A percentile compares a stretch with the other conserved stretches of the same genome.
Evolutionary conservation across 1,140 invertebrate species (phyloP).

Genomic region (Panagrolaimus sp.): DNA sequence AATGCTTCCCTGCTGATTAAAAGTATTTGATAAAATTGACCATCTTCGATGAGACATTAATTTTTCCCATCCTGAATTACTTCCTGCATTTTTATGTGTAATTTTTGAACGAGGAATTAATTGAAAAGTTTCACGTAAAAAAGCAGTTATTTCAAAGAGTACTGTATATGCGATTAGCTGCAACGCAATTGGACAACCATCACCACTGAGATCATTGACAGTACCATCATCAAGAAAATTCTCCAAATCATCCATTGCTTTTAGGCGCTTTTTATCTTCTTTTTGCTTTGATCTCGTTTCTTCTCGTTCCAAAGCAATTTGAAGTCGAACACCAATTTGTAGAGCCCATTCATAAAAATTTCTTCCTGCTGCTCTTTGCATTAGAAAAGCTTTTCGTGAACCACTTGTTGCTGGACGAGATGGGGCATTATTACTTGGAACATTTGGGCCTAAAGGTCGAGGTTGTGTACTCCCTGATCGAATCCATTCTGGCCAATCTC

Average conservation of each 20-base stretch:
- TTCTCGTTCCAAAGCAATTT: constrained; percentile 65
- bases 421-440: not conserved
- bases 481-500: constrained; percentile 94
- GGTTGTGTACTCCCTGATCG: constrained; percentile 64
- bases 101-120: constrained; percentile 62
- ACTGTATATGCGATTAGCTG: constrained; percentile 85
- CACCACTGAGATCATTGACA: constrained; percentile 64
- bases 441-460: constrained; percentile 15
- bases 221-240: constrained; percentile 87
- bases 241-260: constrained; percentile 76
- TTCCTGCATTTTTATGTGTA: constrained; percentile 39
- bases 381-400: constrained; percentile 70
- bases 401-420: constrained; percentile 62
- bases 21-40: constrained; percentile 60
- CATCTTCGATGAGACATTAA: constrained; percentile 60
- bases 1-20: constrained; percentile 51
- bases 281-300: constrained; percentile 47
- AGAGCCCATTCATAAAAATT: constrained; percentile 95
- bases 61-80: constrained; percentile 59
- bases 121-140: constrained; percentile 87
- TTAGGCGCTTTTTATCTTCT: constrained; percentile 69
- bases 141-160: constrained; percentile 90
- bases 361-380: constrained; percentile 85
- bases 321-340: constrained; percentile 80
- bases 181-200: constrained; percentile 81